Evolutionary conservation across 64 coral and sea anemone species (phyloP).

Genomic region (Pocillopora damicornis): DNA sequence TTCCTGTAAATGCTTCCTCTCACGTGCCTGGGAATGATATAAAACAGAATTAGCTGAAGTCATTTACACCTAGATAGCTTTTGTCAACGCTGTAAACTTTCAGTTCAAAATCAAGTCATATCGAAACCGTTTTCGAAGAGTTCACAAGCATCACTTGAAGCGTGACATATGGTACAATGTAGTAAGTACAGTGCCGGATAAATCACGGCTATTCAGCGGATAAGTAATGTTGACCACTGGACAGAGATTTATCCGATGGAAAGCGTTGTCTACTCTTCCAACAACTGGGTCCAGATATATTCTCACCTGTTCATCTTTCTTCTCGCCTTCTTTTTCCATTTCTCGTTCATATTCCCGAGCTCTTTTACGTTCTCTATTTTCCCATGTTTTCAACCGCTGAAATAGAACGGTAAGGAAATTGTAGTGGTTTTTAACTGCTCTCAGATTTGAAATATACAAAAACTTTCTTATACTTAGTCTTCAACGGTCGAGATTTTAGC

Average conservation of each 20-base stretch:
- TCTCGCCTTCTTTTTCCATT: constrained; percentile 96
- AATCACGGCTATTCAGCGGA: too few relatives aligned
- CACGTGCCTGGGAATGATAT: constrained; percentile 59
- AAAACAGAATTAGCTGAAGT: not conserved
- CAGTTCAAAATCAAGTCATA: too few relatives aligned
- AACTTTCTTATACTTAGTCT: not conserved
- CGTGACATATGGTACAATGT: not conserved
- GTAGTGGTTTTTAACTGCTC: not conserved
- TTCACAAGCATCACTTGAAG: not conserved
- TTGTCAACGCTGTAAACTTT: too few relatives aligned
- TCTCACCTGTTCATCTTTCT: constrained; percentile 91
- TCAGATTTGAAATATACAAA: not conserved
- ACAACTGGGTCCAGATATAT: not conserved
- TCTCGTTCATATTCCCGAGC: constrained; percentile 92
- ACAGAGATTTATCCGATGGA: too few relatives aligned
- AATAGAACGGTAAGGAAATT: constrained; percentile 2
- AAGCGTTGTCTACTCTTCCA: too few relatives aligned
- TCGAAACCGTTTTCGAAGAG: not conserved
- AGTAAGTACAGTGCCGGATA: too few relatives aligned
- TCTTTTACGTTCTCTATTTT: constrained; percentile 85
- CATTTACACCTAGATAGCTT: not conserved
- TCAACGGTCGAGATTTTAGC: too few relatives aligned
- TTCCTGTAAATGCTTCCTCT: constrained; percentile 90
- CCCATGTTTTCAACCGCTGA: constrained; percentile 92
- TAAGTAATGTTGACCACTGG: too few relatives aligned